A percentile compares a stretch with the other conserved stretches of the same genome.
These are phyloP conservation scores for Pelusios castaneus DNA, from an alignment of 2,113 vertebrate genomes.

Conservation along the genomic window DNA sequence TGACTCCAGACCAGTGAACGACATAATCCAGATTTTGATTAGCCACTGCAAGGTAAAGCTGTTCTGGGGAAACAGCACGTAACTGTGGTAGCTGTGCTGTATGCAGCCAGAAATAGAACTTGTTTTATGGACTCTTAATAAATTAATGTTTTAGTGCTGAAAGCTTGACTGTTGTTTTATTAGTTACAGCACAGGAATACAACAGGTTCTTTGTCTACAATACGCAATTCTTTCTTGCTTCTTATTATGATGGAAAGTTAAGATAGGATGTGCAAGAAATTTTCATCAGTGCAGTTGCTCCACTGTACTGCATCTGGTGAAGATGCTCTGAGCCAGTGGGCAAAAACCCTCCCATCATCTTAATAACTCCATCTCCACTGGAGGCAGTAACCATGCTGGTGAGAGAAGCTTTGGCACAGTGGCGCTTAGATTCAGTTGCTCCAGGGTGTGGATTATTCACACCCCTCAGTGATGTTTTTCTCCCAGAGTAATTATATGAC, in stretches of 20 bases:
- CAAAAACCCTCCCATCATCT: too few species aligned
- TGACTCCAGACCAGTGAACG: slow-evolving; percentile 27
- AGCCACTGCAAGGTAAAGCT: slow-evolving; percentile 5
- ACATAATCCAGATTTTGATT: slow-evolving; percentile 8
- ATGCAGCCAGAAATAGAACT: background rate
- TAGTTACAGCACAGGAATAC: background rate
- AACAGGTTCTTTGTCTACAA: background rate
- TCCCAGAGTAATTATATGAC: too few species aligned
- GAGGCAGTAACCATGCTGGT: too few species aligned
- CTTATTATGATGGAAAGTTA: background rate
- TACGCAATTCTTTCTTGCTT: background rate
- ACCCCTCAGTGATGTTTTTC: too few species aligned
- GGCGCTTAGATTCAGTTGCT: too few species aligned
- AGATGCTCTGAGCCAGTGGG: too few species aligned
- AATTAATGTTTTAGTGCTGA: slow-evolving; percentile 5
- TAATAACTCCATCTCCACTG: too few species aligned
- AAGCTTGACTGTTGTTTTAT: background rate
- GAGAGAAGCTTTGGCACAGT: too few species aligned
- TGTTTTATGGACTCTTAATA: slow-evolving; percentile 4
- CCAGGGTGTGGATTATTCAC: too few species aligned
- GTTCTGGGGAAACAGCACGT: background rate
- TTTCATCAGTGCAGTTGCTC: too few species aligned
- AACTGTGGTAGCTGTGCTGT: slow-evolving; percentile 9
- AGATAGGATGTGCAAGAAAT: too few species aligned
- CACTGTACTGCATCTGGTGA: too few species aligned